These are phyloP conservation scores for Clarias macrocephalus DNA, from an alignment of 2,113 vertebrate genomes.

Conservation along the genomic window DNA sequence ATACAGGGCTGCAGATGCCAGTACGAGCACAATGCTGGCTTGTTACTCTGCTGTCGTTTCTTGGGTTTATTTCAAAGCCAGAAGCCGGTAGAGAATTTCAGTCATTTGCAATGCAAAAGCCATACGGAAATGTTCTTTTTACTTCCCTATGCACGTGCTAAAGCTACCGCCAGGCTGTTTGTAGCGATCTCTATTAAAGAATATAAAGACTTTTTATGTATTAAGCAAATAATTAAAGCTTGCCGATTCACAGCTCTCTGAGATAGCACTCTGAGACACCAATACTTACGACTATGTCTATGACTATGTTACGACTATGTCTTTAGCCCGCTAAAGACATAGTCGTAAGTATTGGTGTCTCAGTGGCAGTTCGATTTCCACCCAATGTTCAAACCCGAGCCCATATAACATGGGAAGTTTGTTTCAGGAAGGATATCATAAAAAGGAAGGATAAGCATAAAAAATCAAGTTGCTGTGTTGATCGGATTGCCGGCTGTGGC, in stretches of 20 bases:
- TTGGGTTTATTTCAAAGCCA: not conserved
- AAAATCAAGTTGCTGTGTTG: too few species aligned
- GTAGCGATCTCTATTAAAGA: not conserved
- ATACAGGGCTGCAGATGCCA: not conserved
- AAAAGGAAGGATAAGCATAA: too few species aligned
- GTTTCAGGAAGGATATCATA: too few species aligned
- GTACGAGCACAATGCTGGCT: conserved; percentile 13
- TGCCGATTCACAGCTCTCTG: not conserved
- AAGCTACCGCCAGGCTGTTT: not conserved
- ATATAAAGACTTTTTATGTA: not conserved
- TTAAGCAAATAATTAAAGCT: not conserved
- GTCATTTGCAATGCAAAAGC: conserved; percentile 13
- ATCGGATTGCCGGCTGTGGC: too few species aligned
- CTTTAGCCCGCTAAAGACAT: not conserved
- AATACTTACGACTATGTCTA: too few species aligned
- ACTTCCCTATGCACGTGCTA: not conserved
- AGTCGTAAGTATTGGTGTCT: not conserved
- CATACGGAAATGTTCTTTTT: conserved; percentile 28
- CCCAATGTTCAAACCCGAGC: too few species aligned
- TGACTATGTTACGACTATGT: too few species aligned
- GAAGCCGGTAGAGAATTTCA: not conserved
- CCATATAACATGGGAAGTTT: too few species aligned
- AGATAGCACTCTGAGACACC: too few species aligned
- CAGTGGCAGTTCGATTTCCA: too few species aligned
- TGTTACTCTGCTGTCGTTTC: not conserved